Base-by-base conservation (phyloP, 2,888 invertebrate species). In the Poecilobothrus nobilitatus region DNA sequence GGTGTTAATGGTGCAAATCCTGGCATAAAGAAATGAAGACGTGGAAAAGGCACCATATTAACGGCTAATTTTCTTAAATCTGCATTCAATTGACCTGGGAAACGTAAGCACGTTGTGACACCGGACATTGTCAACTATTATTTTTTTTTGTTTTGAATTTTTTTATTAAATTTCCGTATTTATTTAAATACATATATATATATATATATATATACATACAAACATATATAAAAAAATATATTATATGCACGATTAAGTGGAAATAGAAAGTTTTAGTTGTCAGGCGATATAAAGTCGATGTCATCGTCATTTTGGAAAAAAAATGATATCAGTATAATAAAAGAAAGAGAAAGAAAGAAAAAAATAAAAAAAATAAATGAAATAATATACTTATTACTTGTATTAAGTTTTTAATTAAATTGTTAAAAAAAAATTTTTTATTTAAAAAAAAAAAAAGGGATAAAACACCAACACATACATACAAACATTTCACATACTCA, bases 41-140 rank as follows among this genome's bases (percentile, higher is more conserved):
- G 86, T 0, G 95, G 95, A 85, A 95, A 95, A 0, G 95, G 95
- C 18, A 95, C 94, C 94, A 95, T 94, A 82, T 95, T 95, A 61
- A 95, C 92, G 0, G 92, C 91, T 66, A 92, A 83, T 83, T 95
- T 91, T 67, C 95, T 85, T 10, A 95, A 83, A 81, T 95, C 95
- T 0, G 95, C 94, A 81, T 95, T 95, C 76, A 95, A 83, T 78
- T 95, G 95, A 64, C 95, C 95, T 0, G 95, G 95, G 86, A 95
- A 95, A 67, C 94, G 87, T 18, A 95, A 86, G 73, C 90, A 90
- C 0, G 90, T 90, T 0, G 92, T 92, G n/a, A 92, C 88, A 0
- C 92, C 92, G 0, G 92, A 87, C 87, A 87, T 87, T 37, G 87
- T 86, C 66, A 85, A 74, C 87, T 87, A 74, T 20, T 37, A n/a